Evolutionary conservation across 1,140 invertebrate genomes (phyloP), one percentile per base, ranked within the genome.

Genomic region (Drosophila insularis): DNA sequence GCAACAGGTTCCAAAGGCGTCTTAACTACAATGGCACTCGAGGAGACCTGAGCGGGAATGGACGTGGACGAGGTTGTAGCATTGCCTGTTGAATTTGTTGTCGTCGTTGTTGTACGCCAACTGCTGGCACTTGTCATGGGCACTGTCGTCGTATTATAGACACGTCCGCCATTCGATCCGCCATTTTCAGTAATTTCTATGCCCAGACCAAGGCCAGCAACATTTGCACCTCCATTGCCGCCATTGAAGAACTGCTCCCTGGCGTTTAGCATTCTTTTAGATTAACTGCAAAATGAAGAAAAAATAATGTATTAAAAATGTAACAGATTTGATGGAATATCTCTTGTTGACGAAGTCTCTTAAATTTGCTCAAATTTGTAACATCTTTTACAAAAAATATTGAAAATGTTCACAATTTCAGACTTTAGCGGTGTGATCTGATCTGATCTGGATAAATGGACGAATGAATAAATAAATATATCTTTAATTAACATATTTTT

Each of bases 61-160:
- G 61, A 10, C 5, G 61, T 40, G 11, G 68, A 1, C 27, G 74
- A 17, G 21, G 64, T 14, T 8, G 63, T 64, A 10, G 23, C 27
- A n/a, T 5, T 68, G 27, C 27, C 27, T 19, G 58, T 46, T 14
- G 71, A 39, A 14, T 61, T 60, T 37, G 35, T 77, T 1, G 58
- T 59, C 71, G 76, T 13, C 63, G 80, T 61, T 81, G 43, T 50
- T 50, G 43, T 70, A 6, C 74, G 74, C 74, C 77, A 80, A 39
- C 67, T 72, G 21, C 68, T 69, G 1, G 40, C 39, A 59, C 40
- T 81, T 19, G 56, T 71, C 75, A 91, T 67, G 46, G 90, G 85
- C 71, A 87, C 84, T 60, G 90, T 91, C 58, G 90, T 91, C 55
- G 72, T 17, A 70, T 89, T 90, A 61, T 90, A 90, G 3, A 90